Evolutionary conservation across 2,113 vertebrate species (phyloP).

Genomic region (Alces alces): DNA sequence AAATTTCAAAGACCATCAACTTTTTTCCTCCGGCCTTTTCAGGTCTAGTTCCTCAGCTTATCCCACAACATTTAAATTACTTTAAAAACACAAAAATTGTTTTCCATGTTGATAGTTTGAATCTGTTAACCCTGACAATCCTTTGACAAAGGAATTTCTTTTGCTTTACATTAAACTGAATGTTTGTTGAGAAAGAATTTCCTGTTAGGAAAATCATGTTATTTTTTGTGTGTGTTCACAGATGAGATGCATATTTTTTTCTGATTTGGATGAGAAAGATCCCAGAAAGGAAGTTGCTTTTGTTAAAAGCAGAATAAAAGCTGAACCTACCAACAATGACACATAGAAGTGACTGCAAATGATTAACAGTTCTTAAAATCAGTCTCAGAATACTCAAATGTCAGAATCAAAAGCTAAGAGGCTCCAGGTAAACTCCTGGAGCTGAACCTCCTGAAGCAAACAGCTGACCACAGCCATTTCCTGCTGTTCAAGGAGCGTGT

Average conservation of each 20-base stretch:
- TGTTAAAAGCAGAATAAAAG: background rate
- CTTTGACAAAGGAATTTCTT: background rate
- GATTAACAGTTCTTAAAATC: background rate
- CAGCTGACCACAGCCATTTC: fast-evolving
- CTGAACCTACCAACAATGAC: background rate
- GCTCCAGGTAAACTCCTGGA: background rate
- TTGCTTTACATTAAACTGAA: background rate
- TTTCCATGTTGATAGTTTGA: background rate
- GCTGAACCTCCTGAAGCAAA: background rate
- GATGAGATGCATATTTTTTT: background rate
- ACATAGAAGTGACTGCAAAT: background rate
- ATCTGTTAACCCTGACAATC: background rate
- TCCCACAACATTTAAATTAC: background rate
- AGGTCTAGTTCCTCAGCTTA: fast-evolving
- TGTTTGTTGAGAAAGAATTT: background rate
- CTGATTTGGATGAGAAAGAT: background rate
- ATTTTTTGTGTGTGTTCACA: background rate
- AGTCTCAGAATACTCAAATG: background rate
- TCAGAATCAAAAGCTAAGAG: background rate
- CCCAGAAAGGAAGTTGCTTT: background rate
- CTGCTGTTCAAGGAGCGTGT: fast-evolving
- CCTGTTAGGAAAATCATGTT: background rate
- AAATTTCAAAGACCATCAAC: background rate
- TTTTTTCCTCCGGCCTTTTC: too few relatives aligned
- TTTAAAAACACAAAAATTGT: background rate